A percentile compares a stretch with the other conserved stretches of the same genome.
phyloP scores from a whole-genome alignment of 1,140 invertebrate genomes.

The Oryctes rhinoceros region DNA sequence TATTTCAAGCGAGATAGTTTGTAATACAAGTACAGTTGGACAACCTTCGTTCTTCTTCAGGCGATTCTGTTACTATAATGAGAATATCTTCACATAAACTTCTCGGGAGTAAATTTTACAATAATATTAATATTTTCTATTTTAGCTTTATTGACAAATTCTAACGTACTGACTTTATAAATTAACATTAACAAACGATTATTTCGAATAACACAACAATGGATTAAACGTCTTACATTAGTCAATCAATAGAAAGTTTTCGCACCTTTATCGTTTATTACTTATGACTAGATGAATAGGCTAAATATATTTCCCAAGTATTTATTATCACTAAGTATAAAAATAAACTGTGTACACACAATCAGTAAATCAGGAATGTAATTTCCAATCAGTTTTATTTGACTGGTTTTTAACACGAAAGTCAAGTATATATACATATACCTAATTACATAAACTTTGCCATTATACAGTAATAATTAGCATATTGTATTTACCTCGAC shows the following conservation, averaged over 20 bases:
- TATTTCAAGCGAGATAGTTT: too few relatives aligned
- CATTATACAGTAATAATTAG: conserved; percentile 25
- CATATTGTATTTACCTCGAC: conserved; percentile 14
- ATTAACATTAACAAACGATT: neutral
- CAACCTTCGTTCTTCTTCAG: too few relatives aligned
- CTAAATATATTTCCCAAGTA: neutral
- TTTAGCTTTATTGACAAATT: too few relatives aligned
- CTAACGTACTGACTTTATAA: too few relatives aligned
- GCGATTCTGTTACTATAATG: too few relatives aligned
- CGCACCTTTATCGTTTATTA: neutral
- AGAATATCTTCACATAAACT: too few relatives aligned
- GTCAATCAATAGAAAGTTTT: neutral
- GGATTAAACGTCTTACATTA: too few relatives aligned
- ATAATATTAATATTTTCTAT: too few relatives aligned
- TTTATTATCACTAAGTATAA: conserved; percentile 8
- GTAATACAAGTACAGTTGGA: too few relatives aligned
- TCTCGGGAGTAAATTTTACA: too few relatives aligned
- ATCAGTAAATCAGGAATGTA: neutral
- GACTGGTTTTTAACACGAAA: neutral
- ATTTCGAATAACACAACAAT: neutral
- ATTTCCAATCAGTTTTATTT: conserved; percentile 11
- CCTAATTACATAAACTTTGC: conserved; percentile 27
- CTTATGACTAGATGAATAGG: neutral
- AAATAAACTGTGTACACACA: neutral
- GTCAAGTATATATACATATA: neutral